These are phyloP conservation scores for Pelecanus crispus DNA, from an alignment of 2,113 vertebrate species.

Conservation along the genomic window DNA sequence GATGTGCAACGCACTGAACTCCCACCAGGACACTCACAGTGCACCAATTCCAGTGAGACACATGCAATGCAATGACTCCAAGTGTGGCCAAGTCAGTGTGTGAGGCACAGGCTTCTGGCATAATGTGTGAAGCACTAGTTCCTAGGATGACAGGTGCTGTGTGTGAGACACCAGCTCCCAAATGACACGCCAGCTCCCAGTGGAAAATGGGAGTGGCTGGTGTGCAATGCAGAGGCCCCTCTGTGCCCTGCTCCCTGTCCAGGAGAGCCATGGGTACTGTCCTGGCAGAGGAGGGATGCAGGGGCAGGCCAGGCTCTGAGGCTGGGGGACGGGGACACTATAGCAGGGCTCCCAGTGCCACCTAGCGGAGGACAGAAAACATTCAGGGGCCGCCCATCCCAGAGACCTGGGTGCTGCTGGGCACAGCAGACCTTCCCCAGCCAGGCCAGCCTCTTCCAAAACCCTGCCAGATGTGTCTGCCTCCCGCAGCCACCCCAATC, in stretches of 20 bases:
- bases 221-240: background rate
- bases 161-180: background rate
- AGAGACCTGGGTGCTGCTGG: background rate
- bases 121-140: background rate
- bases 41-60: background rate
- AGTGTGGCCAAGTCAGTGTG: background rate
- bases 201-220: background rate
- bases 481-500: background rate
- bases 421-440: background rate
- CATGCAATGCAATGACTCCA: background rate
- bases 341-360: slow-evolving; percentile 50
- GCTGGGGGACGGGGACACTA: background rate
- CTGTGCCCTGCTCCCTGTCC: background rate
- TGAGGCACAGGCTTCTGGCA: background rate
- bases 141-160: rapidly evolving
- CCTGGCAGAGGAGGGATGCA: background rate
- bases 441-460: background rate
- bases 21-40: background rate
- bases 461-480: background rate
- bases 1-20: rapidly evolving
- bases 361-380: slow-evolving; percentile 10
- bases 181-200: rapidly evolving
- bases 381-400: background rate
- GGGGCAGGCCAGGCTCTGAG: background rate
- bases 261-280: background rate